These are phyloP conservation scores for Remorina albescens DNA, from an alignment of 2,797 vertebrate genomes.

Conservation along the genomic window DNA sequence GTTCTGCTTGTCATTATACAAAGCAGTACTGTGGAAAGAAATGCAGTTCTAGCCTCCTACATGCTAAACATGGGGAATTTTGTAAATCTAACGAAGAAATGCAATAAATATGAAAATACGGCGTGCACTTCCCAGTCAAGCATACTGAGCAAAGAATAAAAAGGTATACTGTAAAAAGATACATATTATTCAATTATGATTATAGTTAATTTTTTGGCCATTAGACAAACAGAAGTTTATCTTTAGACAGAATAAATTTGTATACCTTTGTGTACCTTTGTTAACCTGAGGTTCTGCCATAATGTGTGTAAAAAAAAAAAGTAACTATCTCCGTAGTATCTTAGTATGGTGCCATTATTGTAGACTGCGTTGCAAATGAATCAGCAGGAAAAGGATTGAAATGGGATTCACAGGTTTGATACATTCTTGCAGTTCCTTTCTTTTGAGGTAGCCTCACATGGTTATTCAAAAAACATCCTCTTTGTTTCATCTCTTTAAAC, in stretches of 20 bases:
- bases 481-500: not conserved
- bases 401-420: not conserved
- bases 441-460: not conserved
- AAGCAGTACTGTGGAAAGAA: slow-evolving; percentile 15
- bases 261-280: too few species aligned
- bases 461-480: not conserved
- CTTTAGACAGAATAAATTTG: slow-evolving; percentile 7
- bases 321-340: slow-evolving; percentile 5
- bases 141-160: not conserved
- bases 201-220: not conserved
- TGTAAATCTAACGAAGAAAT: not conserved
- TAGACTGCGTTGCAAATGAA: not conserved
- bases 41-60: not conserved
- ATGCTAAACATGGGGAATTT: not conserved
- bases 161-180: not conserved
- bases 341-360: not conserved
- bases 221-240: not conserved
- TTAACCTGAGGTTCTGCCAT: slow-evolving; percentile 7
- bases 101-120: not conserved
- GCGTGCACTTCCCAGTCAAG: not conserved
- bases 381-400: not conserved
- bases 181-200: not conserved
- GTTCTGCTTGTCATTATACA: slow-evolving; percentile 7
- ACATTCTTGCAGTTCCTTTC: not conserved
- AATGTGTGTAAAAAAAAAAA: not conserved